Base-by-base conservation (phyloP, 2,113 vertebrate genomes). In the Carassius auratus region DNA sequence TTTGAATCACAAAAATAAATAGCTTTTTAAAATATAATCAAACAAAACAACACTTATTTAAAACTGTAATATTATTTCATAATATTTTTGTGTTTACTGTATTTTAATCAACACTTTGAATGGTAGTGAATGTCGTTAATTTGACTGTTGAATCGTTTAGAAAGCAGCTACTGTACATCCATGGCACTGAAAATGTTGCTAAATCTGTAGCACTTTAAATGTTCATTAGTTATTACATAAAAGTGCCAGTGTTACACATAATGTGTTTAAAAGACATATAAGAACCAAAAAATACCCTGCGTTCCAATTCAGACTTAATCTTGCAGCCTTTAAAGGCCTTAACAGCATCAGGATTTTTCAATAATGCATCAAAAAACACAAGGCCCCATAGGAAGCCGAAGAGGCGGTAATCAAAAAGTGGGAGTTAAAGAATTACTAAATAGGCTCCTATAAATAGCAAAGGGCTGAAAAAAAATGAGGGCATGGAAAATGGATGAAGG, bases 391-490 rank as follows among this genome's bases (percentile, higher is more conserved):
- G 89, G 87, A 91, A 80, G 90, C 90, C 84, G 30, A 30, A 1
- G 73, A 90, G 88, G 89, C 91, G 74, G 91, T 92, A 93, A 94
- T 94, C 92, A 93, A 92, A 93, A 92, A 33, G 91, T 91, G 71
- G 71, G 91, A 94, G 92, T 93, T 91, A 23, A 91, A 89, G 90
- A 90, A 90, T 93, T 93, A 94, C 90, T 93, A 94, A 94, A 94
- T 93, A 92, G 90, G 84, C 77, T 86, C 91, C 92, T 93, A 93
- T 92, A 94, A 94, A 94, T 93, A 94, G 91, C 91, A 21, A 88
- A 84, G 88, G 89, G 89, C 19, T 33, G 75, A 92, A 89, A 93
- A 26, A 92, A 92, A 93, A 93, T 88, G 89, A 93, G 91, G 90
- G 85, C 92, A 91, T 93, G 87, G 90, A 90, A 92, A 93, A 93